Evolutionary conservation across 30 jellyfish, hydroid and myxozoan species (phyloP), one percentile per base, ranked within the genome.

Genomic region (Pseudorhiza aurosa): DNA sequence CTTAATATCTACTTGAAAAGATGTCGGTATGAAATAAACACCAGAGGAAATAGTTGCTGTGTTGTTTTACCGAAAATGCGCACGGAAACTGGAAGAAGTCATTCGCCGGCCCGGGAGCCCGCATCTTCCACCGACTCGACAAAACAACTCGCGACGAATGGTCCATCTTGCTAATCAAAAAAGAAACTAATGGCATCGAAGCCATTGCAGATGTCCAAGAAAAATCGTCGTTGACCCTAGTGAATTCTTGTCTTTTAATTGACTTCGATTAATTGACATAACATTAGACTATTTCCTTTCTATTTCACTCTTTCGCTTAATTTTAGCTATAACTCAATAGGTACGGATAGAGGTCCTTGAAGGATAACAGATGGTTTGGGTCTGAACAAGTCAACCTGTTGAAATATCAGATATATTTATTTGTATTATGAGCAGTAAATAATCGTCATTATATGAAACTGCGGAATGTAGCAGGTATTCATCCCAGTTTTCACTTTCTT

Each of bases 41-140:
- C 83, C 0, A 47, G 85, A 27, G 85, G 79, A 7, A 78, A 60
- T 46, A 35, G 63, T 75, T 78, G 42, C n/a, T n/a, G n/a, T n/a
- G n/a, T n/a, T n/a, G n/a, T 37, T n/a, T n/a, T n/a, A n/a, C n/a
- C n/a, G n/a, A n/a, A n/a, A n/a, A n/a, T n/a, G n/a, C n/a, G n/a
- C n/a, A n/a, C n/a, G n/a, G n/a, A n/a, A n/a, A n/a, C n/a, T n/a
- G n/a, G n/a, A n/a, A n/a, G n/a, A n/a, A n/a, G 42, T 42, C 75
- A 9, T 69, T 69, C 19, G 75, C 75, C 11, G 7, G 19, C 71
- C 75, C 31, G 75, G 83, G 83, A 69, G 83, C 71, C 83, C 15
- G 83, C 83, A 69, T 69, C 37, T 69, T 69, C 83, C 40, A 69
- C 72, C 83, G 83, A 69, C 83, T 69, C 75, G 49, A 44, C 40